Evolutionary conservation across 2,113 vertebrate genomes (phyloP), one percentile per base, ranked within the genome.

Genomic region (Cercocebus atys): DNA sequence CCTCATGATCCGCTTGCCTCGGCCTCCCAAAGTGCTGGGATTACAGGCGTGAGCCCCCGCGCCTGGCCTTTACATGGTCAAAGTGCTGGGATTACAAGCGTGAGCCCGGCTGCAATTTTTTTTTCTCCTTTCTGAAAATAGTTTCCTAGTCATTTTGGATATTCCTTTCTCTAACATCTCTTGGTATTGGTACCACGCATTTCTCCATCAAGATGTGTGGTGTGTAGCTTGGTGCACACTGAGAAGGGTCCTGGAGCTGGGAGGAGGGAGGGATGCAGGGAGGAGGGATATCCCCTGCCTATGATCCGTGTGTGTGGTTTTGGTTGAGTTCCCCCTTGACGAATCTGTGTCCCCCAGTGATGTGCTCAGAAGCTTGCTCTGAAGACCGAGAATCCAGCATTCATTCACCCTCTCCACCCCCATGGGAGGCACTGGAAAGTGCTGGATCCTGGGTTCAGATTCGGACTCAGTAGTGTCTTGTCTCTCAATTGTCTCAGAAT

Each of bases 121-220:
- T 70, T 38, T 72, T 30, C 30, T 11, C 50, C 17, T 43, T 40
- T 16, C 55, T 73, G 79, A 4, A 87, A 95, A 91, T 75, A 86
- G 78, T 80, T 83, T 88, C 59, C 78, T 88, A 73, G 88, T 88
- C 85, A 50, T 70, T 97, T 89, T 94, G 85, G 78, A 88, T 93
- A 76, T 93, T 83, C 35, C 78, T 94, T 64, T 84, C 66, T 79
- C 14, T 81, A 57, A 38, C 35, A 80, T 88, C 83, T 97, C 88
- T 95, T 96, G 55, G 30, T 73, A 64, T 68, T 96, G 55, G 30
- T 68, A 64, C 61, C 68, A 45, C 6, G 1, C 18, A 55, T 97
- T 93, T 97, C 79, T 90, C 66, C 72, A 59, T 83, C 90, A 82
- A 93, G 88, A 45, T 94, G 35, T 30, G 38, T 2, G 6, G 27